A percentile compares a stretch with the other conserved stretches of the same genome.
Evolutionary conservation across 1,140 invertebrate species (phyloP).

Genomic region (Drosophila simulans): DNA sequence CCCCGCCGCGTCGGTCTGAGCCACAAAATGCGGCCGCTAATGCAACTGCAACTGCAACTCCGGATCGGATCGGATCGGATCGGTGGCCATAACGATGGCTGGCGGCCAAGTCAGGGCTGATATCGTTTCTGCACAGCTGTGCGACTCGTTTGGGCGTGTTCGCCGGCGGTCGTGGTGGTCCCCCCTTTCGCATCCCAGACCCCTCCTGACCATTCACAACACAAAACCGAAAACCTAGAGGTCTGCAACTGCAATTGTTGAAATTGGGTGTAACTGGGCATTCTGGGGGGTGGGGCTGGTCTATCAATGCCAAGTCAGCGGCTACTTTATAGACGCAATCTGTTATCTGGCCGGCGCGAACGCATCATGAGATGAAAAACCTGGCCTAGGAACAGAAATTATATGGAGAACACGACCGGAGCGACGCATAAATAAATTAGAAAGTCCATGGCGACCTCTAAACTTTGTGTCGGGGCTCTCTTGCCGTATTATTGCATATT

Average conservation of each 20-base stretch:
- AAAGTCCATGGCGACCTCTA: conserved; percentile 80
- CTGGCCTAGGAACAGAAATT: conserved; percentile 59
- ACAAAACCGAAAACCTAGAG: background rate
- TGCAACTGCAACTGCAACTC: conserved; percentile 2
- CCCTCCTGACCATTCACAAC: background rate
- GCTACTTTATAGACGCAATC: conserved; percentile 38
- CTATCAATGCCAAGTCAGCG: conserved; percentile 60
- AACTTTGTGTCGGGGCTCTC: conserved; percentile 66
- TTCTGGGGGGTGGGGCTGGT: conserved; percentile 26
- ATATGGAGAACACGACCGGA: conserved; percentile 51
- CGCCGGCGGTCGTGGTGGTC: conserved; percentile 59
- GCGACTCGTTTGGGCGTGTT: conserved; percentile 81
- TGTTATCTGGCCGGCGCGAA: conserved; percentile 50
- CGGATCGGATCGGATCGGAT: background rate
- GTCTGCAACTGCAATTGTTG: conserved; percentile 53
- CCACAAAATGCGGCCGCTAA: conserved; percentile 18
- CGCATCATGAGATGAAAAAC: conserved; percentile 54
- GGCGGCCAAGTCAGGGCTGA: conserved; percentile 46
- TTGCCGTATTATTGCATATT: conserved; percentile 74
- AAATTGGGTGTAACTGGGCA: conserved; percentile 66
- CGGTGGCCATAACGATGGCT: conserved; percentile 31
- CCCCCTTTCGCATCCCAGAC: background rate
- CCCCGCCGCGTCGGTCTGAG: conserved; percentile 9
- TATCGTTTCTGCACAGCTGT: conserved; percentile 61
- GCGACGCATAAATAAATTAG: conserved; percentile 82